These are phyloP conservation scores for Daubentonia madagascariensis DNA, from an alignment of 2,113 vertebrate genomes.

Conservation along the genomic window DNA sequence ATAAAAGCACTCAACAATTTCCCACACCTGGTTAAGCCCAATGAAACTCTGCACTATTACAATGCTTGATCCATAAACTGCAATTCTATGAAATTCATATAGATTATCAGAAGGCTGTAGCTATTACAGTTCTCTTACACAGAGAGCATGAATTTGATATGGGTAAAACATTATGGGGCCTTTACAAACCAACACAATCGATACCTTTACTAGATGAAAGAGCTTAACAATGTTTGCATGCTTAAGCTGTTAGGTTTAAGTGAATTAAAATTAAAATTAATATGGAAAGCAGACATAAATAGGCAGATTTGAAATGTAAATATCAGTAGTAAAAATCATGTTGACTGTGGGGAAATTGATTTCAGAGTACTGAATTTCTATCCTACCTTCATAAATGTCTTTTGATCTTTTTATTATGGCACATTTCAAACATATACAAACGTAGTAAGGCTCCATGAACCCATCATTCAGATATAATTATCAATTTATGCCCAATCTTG, in stretches of 20 bases:
- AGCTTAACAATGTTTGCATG: background rate
- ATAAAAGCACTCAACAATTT: background rate
- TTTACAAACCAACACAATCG: background rate
- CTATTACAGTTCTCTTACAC: background rate
- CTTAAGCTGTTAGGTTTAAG: background rate
- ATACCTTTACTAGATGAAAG: background rate
- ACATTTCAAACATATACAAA: background rate
- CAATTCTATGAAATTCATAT: background rate
- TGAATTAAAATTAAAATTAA: background rate
- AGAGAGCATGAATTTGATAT: background rate
- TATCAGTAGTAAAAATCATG: conserved; percentile 10
- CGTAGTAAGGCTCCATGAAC: background rate
- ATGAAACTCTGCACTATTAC: background rate
- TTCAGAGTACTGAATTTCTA: background rate
- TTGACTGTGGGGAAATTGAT: background rate
- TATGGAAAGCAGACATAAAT: background rate
- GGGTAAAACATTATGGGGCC: background rate
- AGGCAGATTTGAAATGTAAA: background rate
- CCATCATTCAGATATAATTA: background rate
- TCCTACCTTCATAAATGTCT: background rate
- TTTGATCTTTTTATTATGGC: background rate
- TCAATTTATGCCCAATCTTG: background rate
- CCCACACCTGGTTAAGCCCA: background rate
- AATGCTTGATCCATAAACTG: conserved; percentile 26
- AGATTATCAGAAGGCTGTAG: background rate